Evolutionary conservation across 1,140 invertebrate genomes (phyloP).

Genomic region (Camponotus floridanus): DNA sequence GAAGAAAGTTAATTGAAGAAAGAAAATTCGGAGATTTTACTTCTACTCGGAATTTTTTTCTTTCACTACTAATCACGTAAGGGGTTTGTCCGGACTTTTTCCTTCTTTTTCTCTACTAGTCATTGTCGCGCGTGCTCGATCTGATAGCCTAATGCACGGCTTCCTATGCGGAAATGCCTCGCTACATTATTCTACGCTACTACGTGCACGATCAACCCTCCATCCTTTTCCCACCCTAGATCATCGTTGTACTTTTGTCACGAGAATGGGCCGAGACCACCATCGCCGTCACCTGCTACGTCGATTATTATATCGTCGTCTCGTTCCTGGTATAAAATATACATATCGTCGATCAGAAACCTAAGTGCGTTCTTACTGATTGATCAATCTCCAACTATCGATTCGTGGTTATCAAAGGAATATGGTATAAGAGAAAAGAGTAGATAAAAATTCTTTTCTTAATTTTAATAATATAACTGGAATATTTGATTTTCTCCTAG

Average conservation of each 20-base stretch:
- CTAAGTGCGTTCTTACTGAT: constrained; percentile 31
- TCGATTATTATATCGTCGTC: constrained; percentile 60
- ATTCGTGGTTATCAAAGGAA: constrained; percentile 30
- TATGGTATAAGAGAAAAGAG: background rate
- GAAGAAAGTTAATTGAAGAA: constrained; percentile 55
- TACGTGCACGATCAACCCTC: constrained; percentile 71
- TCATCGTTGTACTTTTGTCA: constrained; percentile 83
- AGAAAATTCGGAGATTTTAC: constrained; percentile 58
- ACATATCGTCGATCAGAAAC: constrained; percentile 7
- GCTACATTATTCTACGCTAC: constrained; percentile 84
- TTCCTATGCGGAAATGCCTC: constrained; percentile 86
- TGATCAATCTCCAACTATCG: constrained; percentile 55
- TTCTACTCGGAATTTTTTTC: constrained; percentile 59
- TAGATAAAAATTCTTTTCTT: background rate
- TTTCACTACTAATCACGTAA: constrained; percentile 83
- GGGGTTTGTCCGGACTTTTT: constrained; percentile 79
- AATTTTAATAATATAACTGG: constrained; percentile 13
- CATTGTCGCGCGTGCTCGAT: constrained; percentile 84
- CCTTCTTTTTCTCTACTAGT: constrained; percentile 77
- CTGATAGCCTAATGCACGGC: constrained; percentile 86
- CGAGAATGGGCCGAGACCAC: constrained; percentile 74
- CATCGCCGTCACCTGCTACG: constrained; percentile 65
- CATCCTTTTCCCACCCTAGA: constrained; percentile 49
- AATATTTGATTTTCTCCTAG: constrained; percentile 11
- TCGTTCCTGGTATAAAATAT: constrained; percentile 22